A percentile compares a stretch with the other conserved stretches of the same genome.
Evolutionary conservation across 1,140 invertebrate species (phyloP).

Genomic region (Neodiprion pinetum): DNA sequence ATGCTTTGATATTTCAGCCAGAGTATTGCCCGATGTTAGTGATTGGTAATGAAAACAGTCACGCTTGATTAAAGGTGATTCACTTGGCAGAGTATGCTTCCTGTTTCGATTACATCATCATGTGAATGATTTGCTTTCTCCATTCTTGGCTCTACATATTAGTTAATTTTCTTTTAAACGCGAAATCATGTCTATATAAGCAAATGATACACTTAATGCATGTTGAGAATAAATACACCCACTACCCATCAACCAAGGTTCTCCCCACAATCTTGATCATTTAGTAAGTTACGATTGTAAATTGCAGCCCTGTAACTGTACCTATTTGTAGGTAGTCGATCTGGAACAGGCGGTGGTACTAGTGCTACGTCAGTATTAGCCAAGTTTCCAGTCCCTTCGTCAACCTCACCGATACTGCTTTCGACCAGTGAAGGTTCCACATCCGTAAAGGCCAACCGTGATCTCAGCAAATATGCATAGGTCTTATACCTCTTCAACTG

Average conservation of each 20-base stretch:
- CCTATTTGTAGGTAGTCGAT: constrained; percentile 73
- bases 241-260: constrained; percentile 80
- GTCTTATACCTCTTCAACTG: constrained; percentile 89
- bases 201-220: constrained; percentile 65
- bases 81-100: background rate
- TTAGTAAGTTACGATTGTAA: constrained; percentile 69
- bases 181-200: constrained; percentile 34
- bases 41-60: too few species aligned
- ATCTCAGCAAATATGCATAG: constrained; percentile 82
- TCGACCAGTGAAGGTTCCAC: constrained; percentile 71
- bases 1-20: too few species aligned
- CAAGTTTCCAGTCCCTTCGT: constrained; percentile 65
- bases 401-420: constrained; percentile 79
- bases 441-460: constrained; percentile 72
- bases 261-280: constrained; percentile 64
- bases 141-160: constrained; percentile 16
- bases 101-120: constrained; percentile 22
- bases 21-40: too few species aligned
- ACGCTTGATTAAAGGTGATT: too few species aligned
- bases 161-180: constrained; percentile 17
- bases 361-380: constrained; percentile 53
- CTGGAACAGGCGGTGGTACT: constrained; percentile 60
- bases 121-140: constrained; percentile 16
- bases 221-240: constrained; percentile 75
- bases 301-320: constrained; percentile 82